Evolutionary conservation across 1,140 invertebrate genomes (phyloP).

Genomic region (Panonychus citri): DNA sequence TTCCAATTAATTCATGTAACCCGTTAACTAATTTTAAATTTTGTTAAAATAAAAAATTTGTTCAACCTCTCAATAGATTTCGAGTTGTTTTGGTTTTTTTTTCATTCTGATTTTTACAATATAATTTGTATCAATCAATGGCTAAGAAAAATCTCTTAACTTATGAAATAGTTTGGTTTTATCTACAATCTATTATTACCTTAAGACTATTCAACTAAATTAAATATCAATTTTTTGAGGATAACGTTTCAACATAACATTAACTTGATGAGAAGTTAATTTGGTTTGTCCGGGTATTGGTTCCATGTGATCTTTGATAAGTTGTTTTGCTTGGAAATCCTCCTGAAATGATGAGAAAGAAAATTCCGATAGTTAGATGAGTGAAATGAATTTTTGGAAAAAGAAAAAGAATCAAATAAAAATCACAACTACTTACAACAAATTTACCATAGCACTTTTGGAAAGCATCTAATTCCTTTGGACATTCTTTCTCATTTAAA

Average conservation of each 20-base stretch:
- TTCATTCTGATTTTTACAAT: too few relatives aligned
- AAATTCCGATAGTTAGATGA: background rate
- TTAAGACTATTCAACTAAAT: background rate
- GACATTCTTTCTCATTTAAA: background rate
- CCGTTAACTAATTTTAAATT: too few relatives aligned
- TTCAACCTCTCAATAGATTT: too few relatives aligned
- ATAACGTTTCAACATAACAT: background rate
- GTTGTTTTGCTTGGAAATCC: background rate
- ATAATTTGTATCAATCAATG: too few relatives aligned
- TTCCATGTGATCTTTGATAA: background rate
- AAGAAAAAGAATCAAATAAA: background rate
- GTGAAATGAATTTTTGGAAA: too few relatives aligned
- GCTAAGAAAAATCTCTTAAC: too few relatives aligned
- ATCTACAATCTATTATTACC: too few relatives aligned
- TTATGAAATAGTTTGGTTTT: too few relatives aligned
- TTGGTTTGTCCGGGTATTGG: background rate
- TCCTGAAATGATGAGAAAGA: background rate
- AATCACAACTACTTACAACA: background rate
- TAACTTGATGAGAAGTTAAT: background rate
- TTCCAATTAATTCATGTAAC: too few relatives aligned
- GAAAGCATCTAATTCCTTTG: background rate
- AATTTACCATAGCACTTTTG: background rate
- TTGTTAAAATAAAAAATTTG: too few relatives aligned
- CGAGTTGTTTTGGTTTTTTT: too few relatives aligned
- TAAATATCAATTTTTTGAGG: background rate